phyloP scores from a whole-genome alignment of 2,888 invertebrate genomes.

The Malacosoma neustria region DNA sequence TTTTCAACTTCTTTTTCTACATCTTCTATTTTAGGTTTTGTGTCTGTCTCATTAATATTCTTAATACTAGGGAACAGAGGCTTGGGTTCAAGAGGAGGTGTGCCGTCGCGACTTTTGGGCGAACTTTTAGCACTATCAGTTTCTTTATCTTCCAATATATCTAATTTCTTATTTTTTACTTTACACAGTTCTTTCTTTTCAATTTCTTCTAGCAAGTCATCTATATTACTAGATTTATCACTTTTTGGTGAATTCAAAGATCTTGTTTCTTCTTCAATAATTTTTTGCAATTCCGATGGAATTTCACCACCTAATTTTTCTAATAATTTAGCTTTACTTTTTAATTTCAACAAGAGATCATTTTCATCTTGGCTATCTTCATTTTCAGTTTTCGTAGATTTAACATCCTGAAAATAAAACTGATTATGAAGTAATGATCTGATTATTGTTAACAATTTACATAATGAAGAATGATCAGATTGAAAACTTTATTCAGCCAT shows the following conservation, averaged over 20 bases:
- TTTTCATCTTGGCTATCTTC: conserved; percentile 57
- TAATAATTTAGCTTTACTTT: conserved; percentile 65
- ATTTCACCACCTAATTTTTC: conserved; percentile 71
- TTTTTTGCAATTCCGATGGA: conserved; percentile 60
- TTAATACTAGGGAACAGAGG: conserved; percentile 30
- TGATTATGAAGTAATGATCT: not conserved
- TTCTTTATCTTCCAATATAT: conserved; percentile 31
- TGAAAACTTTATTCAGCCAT: conserved; percentile 4
- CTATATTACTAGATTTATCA: conserved; percentile 29
- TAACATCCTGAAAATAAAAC: conserved; percentile 19
- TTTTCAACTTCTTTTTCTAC: conserved; percentile 34
- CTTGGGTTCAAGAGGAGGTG: conserved; percentile 29
- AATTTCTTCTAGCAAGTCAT: conserved; percentile 56
- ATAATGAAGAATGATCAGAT: conserved; percentile 3
- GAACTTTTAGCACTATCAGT: conserved; percentile 29
- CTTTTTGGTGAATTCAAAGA: conserved; percentile 32
- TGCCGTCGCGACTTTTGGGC: conserved; percentile 26
- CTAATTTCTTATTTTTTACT: conserved; percentile 31
- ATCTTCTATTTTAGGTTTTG: conserved; percentile 18
- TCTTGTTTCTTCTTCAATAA: conserved; percentile 44
- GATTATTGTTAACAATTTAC: not conserved
- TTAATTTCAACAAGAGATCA: conserved; percentile 44
- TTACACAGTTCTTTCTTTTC: conserved; percentile 58
- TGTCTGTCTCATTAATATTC: conserved; percentile 20
- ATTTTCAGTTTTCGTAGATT: conserved; percentile 23